Percentiles rank a stretch among this genome's conserved stretches.
Evolutionary conservation across 2,113 vertebrate species (phyloP).

Genomic region (Peromyscus leucopus): DNA sequence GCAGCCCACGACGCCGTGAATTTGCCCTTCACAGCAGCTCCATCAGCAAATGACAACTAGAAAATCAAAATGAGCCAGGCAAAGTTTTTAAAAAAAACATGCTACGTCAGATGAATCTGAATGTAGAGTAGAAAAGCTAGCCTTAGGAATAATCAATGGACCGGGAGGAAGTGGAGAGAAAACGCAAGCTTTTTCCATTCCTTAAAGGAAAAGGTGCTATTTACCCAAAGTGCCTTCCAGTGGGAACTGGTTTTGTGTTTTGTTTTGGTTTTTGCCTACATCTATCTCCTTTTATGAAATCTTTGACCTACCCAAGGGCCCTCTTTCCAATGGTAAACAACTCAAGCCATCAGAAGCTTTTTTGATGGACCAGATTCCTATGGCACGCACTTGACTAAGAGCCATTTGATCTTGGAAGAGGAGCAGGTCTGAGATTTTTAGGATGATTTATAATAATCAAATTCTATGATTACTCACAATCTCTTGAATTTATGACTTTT

Average conservation of each 20-base stretch:
- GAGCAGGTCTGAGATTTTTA: not conserved
- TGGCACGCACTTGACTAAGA: not conserved
- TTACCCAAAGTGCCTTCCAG: not conserved
- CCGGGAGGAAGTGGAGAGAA: conserved; percentile 32
- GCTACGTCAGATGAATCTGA: conserved; percentile 65
- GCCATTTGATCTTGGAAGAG: not conserved
- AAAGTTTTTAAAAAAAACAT: conserved; percentile 49
- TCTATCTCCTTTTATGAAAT: not conserved
- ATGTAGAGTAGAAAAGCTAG: conserved; percentile 61
- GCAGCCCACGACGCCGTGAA: conserved; percentile 5
- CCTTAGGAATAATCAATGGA: conserved; percentile 74
- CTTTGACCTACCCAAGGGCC: not conserved
- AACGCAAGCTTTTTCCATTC: conserved; percentile 44
- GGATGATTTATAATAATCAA: not conserved
- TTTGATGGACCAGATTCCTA: not conserved
- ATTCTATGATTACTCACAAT: not conserved
- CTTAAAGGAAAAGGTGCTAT: conserved; percentile 52
- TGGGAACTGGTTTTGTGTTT: not conserved
- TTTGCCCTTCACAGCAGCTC: conserved; percentile 67
- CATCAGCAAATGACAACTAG: conserved; percentile 74
- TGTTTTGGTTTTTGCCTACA: not conserved
- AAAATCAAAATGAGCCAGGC: conserved; percentile 72
- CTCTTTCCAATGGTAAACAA: not conserved
- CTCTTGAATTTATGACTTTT: not conserved
- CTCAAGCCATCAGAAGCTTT: not conserved